Evolutionary conservation across 2,888 invertebrate genomes (phyloP).

Genomic region (Gortyna flavago): DNA sequence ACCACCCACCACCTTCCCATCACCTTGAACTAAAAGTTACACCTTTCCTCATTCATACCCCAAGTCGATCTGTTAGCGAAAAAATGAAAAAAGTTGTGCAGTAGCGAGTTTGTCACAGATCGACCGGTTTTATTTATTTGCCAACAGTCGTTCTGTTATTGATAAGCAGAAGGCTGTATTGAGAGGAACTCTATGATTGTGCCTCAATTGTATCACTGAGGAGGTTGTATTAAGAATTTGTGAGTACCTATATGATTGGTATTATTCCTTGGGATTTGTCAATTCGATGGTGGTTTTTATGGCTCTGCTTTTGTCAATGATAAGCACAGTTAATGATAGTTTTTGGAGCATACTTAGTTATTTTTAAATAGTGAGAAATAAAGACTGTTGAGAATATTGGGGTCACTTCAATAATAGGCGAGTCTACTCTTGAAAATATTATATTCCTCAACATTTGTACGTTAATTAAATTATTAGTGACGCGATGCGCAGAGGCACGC

Average conservation of each 20-base stretch:
- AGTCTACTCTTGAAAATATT: too few relatives aligned
- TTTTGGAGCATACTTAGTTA: background rate
- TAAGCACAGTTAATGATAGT: background rate
- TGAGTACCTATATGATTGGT: background rate
- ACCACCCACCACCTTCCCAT: too few relatives aligned
- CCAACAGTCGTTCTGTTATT: slow-evolving; percentile 42
- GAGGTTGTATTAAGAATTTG: background rate
- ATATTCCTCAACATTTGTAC: too few relatives aligned
- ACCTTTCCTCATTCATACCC: slow-evolving; percentile 32
- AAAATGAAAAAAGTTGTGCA: slow-evolving; percentile 63
- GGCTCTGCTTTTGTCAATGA: background rate
- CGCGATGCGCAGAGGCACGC: too few relatives aligned
- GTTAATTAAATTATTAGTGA: too few relatives aligned
- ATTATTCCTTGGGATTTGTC: background rate
- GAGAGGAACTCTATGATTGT: slow-evolving; percentile 25
- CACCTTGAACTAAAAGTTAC: background rate
- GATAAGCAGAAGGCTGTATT: slow-evolving; percentile 33
- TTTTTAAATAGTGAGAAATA: background rate
- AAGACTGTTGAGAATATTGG: too few relatives aligned
- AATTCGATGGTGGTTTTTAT: background rate
- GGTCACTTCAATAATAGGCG: too few relatives aligned
- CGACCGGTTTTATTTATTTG: slow-evolving; percentile 62
- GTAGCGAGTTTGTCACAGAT: slow-evolving; percentile 63
- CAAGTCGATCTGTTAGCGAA: slow-evolving; percentile 27
- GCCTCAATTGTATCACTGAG: background rate